Conservation (phyloP, 2,113 vertebrate species). For the Tauraco erythrolophus region DNA sequence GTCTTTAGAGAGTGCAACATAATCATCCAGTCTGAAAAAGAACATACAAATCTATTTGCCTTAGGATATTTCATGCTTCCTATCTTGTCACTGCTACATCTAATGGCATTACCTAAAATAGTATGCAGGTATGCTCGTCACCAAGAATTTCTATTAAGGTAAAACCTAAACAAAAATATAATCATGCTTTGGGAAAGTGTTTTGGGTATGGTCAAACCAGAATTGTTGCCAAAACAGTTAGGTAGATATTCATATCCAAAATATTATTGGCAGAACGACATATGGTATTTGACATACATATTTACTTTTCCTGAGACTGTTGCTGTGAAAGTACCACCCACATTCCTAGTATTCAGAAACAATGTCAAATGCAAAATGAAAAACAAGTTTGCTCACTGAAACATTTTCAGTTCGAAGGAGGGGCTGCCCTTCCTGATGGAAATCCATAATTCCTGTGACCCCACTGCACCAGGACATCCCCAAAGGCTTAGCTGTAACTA, state of each 20-base stretch:
- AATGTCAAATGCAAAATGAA: neutral
- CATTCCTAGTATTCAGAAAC: neutral
- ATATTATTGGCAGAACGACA: neutral
- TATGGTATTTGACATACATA: neutral
- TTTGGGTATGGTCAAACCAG: neutral
- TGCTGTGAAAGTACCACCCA: neutral
- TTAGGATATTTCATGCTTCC: slow-evolving; percentile 46
- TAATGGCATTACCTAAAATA: slow-evolving; percentile 31
- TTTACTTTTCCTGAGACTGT: neutral
- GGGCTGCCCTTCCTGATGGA: neutral
- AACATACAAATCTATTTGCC: slow-evolving; percentile 57
- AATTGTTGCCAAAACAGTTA: neutral
- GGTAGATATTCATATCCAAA: neutral
- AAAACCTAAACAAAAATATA: neutral
- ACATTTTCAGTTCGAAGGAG: neutral
- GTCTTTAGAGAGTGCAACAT: slow-evolving; percentile 38
- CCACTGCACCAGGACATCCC: neutral
- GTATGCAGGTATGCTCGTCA: neutral
- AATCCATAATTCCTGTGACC: fast-evolving
- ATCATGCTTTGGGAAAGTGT: neutral
- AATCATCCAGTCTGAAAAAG: slow-evolving; percentile 44
- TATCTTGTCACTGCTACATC: slow-evolving; percentile 19
- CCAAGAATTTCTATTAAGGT: neutral
- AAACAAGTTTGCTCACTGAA: neutral
- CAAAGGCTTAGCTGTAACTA: neutral